Evolutionary conservation across 2,888 invertebrate genomes (phyloP), one percentile per base, ranked within the genome.

Genomic region (Polydrusus pterygomalis): DNA sequence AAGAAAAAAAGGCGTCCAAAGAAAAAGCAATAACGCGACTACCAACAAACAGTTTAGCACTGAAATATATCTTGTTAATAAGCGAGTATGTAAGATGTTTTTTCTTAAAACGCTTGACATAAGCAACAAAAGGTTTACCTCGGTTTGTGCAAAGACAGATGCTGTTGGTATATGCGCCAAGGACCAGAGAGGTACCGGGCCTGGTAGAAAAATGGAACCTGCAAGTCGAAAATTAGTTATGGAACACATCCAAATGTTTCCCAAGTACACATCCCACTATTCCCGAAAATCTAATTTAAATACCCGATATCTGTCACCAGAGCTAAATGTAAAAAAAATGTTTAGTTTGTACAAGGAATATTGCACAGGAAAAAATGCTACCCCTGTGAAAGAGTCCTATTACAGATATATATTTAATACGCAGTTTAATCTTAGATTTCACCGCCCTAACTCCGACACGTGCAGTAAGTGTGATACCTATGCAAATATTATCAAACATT

Each of bases 401-500:
- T 69, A 69, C 25, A 56, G 69, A 25, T 58, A 38, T 43, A 69
- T 69, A 15, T 69, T 56, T 69, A 69, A 63, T 43, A 63, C 43
- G 10, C 10, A 63, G 45, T 63, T 63, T 18, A 63, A 63, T 63
- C 43, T 63, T 13, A 56, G 56, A 43, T 70, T 70, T 70, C 70
- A 70, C 18, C 60, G 62, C 18, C 70, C 70, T 17, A 45, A 70
- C 30, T 60, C 70, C 9, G 70, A 69, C 43, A 69, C 69, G 5
- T 69, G 69, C 69, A 17, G n/a, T 18, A 58, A 17, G 15, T 49
- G 49, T 49, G 49, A 49, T 17, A 17, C 49, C 17, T 49, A 17
- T 49, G 17, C 15, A 56, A 70, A 70, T 70, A 70, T 30, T 49
- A 70, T 70, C 40, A 45, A 62, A 60, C 62, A 70, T 47, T 70